Evolutionary conservation across 2,888 invertebrate genomes (phyloP), one percentile per base, ranked within the genome.

Genomic region (Morpho achilles): DNA sequence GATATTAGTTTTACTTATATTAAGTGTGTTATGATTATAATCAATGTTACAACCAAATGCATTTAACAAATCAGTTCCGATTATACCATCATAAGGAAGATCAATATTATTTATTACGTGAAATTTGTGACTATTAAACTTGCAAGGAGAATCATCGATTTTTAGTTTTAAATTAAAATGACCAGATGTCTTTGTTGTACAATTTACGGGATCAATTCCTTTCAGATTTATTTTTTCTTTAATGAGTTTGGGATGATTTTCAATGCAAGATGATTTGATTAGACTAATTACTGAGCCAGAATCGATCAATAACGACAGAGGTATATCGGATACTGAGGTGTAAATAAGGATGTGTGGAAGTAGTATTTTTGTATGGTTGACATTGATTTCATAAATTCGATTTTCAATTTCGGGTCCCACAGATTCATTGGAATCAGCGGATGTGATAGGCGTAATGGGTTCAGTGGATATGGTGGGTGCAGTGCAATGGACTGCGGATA

Each of bases 41-140:
- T 59, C 62, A 8, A 62, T 59, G 8, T 56, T 59, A 8, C 62
- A 62, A 7, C 54, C 50, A 22, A 51, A 45, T n/a, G 43, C 10
- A 2, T 42, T 63, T 1, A 66, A 53, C 1, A 69, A 23, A 40
- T 70, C 68, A 6, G 58, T 55, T 0, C 68, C 67, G 1, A 68
- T 65, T 8, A 67, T 68, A 9, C 67, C 68, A 47, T 69, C 67
- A 50, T 68, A 68, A 7, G 68, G 65, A n/a, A 69, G 48, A 23
- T 63, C 46, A 22, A 66, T 60, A 0, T 42, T 8, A 7, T 42
- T 60, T 9, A 67, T 53, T 1, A 69, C 63, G 39, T 71, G 69
- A 32, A 68, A 66, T 58, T 59, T 59, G 40, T 46, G 45, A 56
- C 5, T 7, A 7, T 44, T 2, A 8, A n/a, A 10, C n/a, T 50